Base-by-base conservation (phyloP, 2,888 invertebrate genomes). In the Leptinotarsa peninsularis region DNA sequence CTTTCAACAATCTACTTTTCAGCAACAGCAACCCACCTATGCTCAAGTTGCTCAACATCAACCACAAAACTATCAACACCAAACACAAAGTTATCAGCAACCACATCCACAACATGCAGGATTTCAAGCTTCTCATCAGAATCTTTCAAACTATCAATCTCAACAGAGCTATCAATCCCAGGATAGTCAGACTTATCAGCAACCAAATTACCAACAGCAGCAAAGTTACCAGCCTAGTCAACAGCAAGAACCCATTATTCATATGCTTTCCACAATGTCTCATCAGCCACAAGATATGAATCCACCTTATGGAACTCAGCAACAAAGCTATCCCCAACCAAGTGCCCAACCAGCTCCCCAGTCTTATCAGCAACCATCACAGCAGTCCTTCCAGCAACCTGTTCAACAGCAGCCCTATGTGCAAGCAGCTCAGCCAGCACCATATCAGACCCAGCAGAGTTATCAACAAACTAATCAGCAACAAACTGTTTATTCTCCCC, bases 1-100 rank as follows among this genome's bases (percentile, higher is more conserved):
- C 71, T 80, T 78, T 54, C 83, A 83, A 73, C 83, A 81, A 67
- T 76, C 76, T 63, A 77, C 74, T 75, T 76, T 67, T 68, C 78
- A 77, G 66, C 78, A 78, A 58, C 80, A 79, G 23, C 81, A 79
- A 69, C 58, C 78, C 4, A 77, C 72, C 21, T 79, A 78, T 76
- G 67, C 77, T 70, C 77, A 75, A 72, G 69, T 80, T 49, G 76
- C 74, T 58, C 77, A 82, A 67, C 82, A 81, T 68, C 79, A 73
- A 58, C 78, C 73, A 14, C 76, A 76, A 67, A 74, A 52, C 49
- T 79, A 78, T 71, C 78, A 79, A 43, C 79, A 79, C 17, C 81
- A 77, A 66, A 72, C 76, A 50, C 80, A 79, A 67, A 79, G 68
- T 71, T 80, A 80, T 68, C 79, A 78, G 73, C 81, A 78, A 52